phyloP scores from a whole-genome alignment of 2,888 invertebrate genomes.

The Elysia crispata region DNA sequence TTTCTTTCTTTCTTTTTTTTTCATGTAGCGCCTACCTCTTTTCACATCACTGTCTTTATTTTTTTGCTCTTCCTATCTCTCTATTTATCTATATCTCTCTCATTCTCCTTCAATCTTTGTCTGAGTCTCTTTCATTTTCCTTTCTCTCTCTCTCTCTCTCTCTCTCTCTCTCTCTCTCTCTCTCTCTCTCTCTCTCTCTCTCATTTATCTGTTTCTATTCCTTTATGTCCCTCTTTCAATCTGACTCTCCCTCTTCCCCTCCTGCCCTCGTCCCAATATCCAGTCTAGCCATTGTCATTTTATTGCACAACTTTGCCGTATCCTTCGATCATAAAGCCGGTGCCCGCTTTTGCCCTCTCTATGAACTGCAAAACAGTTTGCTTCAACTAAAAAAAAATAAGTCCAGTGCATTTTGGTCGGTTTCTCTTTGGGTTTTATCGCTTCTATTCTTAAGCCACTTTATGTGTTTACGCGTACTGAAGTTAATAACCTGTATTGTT shows the following conservation, averaged over 20 bases:
- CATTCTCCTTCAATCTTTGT: too few species aligned
- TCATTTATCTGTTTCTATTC: neutral
- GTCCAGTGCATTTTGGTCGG: too few species aligned
- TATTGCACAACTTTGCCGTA: too few species aligned
- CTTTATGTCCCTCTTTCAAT: neutral
- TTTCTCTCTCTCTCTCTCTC: conserved; percentile 17
- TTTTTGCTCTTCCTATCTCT: neutral
- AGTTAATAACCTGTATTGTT: too few species aligned
- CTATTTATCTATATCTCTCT: neutral
- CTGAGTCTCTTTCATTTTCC: neutral
- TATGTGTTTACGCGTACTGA: too few species aligned
- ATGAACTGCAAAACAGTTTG: too few species aligned
- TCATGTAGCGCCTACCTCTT: too few species aligned
- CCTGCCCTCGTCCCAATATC: neutral
- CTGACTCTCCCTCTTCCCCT: neutral
- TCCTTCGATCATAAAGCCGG: too few species aligned
- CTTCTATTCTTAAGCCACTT: too few species aligned
- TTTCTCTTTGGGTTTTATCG: too few species aligned
- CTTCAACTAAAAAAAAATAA: too few species aligned
- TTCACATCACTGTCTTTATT: neutral
- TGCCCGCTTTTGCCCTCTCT: too few species aligned
- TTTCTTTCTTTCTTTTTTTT: neutral
- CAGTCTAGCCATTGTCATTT: neutral
- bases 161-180: conserved; percentile 3
- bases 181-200: conserved; percentile 19